phyloP scores from a whole-genome alignment of 2,797 vertebrate species.

The Serranus cabrilla region DNA sequence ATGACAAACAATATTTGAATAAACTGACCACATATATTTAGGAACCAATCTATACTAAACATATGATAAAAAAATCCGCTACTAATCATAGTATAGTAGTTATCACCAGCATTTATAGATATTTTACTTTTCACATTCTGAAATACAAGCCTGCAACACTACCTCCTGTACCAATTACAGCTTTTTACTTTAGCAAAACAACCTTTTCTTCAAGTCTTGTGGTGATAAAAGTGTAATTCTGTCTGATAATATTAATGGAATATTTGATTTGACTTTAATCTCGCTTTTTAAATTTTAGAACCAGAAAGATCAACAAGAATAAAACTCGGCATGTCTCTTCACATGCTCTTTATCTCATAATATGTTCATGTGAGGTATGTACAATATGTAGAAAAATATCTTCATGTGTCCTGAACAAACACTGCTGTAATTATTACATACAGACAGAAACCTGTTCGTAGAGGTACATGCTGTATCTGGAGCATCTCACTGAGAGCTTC shows the following conservation, averaged over 20 bases:
- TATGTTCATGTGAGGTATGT: neutral
- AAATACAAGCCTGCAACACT: no score
- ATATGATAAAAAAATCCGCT: no score
- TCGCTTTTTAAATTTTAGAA: neutral
- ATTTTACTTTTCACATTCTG: no score
- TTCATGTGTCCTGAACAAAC: constrained; percentile 23
- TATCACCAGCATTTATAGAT: no score
- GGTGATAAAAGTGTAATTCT: neutral
- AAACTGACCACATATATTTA: no score
- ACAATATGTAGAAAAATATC: neutral
- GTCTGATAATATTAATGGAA: neutral
- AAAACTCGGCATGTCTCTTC: neutral
- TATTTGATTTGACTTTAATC: neutral
- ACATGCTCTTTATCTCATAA: neutral
- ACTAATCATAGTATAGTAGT: no score
- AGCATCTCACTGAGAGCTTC: constrained; percentile 11
- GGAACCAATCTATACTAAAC: no score
- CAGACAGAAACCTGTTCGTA: constrained; percentile 21
- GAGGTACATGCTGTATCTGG: constrained; percentile 11
- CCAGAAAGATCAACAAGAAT: neutral
- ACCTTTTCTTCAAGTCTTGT: neutral
- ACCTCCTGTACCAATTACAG: no score
- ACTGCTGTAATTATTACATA: neutral
- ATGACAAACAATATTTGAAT: no score
- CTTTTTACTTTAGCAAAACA: neutral